Evolutionary conservation across 2,888 invertebrate genomes (phyloP), one percentile per base, ranked within the genome.

Genomic region (Furcula furcula): DNA sequence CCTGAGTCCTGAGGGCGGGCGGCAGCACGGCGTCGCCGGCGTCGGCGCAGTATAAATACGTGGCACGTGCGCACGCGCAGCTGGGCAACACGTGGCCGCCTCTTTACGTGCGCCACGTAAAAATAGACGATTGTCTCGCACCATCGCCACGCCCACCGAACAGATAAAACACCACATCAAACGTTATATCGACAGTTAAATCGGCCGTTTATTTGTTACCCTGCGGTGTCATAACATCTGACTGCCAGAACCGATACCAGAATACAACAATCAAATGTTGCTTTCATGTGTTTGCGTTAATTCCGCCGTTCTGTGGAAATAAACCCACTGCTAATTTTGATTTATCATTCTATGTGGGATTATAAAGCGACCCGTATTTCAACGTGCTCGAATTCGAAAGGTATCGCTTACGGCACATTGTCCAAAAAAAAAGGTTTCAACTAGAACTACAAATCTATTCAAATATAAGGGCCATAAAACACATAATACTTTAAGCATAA

Each of bases 91-190:
- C 87, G 88, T 88, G 87, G 78, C 77, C 70, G 73, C 64, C 77
- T 77, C 81, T 79, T 79, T 77, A 79, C 81, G 73, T 67, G 65
- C 63, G 57, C 64, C 55, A 56, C 63, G 75, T 76, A 75, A 84
- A 87, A 85, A 87, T 87, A 88, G 87, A 86, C 76, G 80, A 87
- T 87, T 87, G 86, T 86, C 87, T 82, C 62, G 55, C 43, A 32
- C 51, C 49, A 29, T 47, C 60, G 73, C 71, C 87, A 85, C 87
- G 85, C 87, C 87, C 72, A 84, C 78, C 53, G 50, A 56, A 60
- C 77, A 81, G 75, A 85, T 85, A 85, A 85, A 87, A 84, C 80
- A 80, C 83, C 85, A 83, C 87, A 87, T 84, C 84, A 87, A 83
- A 85, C 74, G 68, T 59, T 67, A 69, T 64, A 65, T 65, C 59